Evolutionary conservation across 2,797 vertebrate species (phyloP).

Genomic region (Chaetophractus vellerosus): DNA sequence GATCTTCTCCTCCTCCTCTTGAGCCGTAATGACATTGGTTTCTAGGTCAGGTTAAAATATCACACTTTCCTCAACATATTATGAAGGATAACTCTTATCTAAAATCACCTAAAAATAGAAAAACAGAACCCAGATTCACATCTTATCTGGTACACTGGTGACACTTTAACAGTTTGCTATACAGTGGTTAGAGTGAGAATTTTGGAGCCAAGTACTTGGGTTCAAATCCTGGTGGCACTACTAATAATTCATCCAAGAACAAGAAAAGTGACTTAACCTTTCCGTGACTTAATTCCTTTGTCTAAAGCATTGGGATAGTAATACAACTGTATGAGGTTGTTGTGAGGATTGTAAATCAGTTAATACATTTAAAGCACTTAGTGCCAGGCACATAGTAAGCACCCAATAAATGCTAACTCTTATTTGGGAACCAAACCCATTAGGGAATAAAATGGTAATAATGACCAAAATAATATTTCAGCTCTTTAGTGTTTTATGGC

Average conservation of each 20-base stretch:
- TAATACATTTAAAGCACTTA: slow-evolving; percentile 42
- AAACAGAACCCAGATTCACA: background rate
- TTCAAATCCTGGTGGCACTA: slow-evolving; percentile 16
- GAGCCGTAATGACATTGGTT: slow-evolving; percentile 14
- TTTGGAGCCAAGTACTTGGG: background rate
- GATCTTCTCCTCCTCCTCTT: slow-evolving; percentile 42
- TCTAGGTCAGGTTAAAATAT: slow-evolving; percentile 32
- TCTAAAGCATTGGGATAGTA: slow-evolving; percentile 30
- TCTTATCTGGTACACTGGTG: background rate
- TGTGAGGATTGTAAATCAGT: slow-evolving; percentile 41
- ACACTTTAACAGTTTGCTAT: background rate
- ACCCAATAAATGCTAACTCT: slow-evolving; percentile 60
- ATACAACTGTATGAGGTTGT: background rate
- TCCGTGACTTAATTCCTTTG: slow-evolving; percentile 20
- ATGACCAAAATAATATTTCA: slow-evolving; percentile 54
- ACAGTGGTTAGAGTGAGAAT: background rate
- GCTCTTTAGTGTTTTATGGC: slow-evolving; percentile 2
- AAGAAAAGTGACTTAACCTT: background rate
- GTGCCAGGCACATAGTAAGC: slow-evolving; percentile 37
- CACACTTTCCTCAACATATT: slow-evolving; percentile 24
- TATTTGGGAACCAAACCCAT: slow-evolving; percentile 45
- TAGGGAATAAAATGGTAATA: slow-evolving; percentile 64
- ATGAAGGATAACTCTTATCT: slow-evolving; percentile 24
- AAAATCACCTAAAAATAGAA: slow-evolving; percentile 36
- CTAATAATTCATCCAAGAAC: slow-evolving; percentile 33